These are phyloP conservation scores for Rhyacichthys aspro DNA, from an alignment of 2,797 vertebrate genomes.

Conservation along the genomic window DNA sequence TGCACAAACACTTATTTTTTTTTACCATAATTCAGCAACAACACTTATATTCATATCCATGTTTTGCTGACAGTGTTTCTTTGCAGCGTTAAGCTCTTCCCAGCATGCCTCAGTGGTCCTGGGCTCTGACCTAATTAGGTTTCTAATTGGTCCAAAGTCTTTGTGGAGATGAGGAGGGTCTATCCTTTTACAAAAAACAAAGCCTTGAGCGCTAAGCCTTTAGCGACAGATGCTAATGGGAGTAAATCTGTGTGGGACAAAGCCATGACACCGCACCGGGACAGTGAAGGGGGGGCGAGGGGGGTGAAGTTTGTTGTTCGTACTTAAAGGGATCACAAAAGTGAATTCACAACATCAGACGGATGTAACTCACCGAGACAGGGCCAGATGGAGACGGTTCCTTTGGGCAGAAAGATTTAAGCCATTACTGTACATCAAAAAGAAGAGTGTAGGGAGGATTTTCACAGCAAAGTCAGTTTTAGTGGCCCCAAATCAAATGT, in stretches of 20 bases:
- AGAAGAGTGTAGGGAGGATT: too few relatives aligned
- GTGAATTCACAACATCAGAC: constrained; percentile 18
- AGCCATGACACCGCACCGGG: constrained; percentile 30
- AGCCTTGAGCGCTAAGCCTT: constrained; percentile 49
- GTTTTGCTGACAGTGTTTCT: too few relatives aligned
- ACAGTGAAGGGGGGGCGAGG: constrained; percentile 1
- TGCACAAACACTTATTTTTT: too few relatives aligned
- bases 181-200: constrained; percentile 35
- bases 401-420: too few relatives aligned
- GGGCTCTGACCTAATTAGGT: constrained; percentile 46
- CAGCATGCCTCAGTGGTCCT: constrained; percentile 18
- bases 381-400: constrained; percentile 3
- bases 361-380: not conserved
- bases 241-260: constrained; percentile 62
- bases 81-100: not conserved
- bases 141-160: constrained; percentile 59
- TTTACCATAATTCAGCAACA: too few relatives aligned
- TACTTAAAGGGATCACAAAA: constrained; percentile 28
- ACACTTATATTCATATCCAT: too few relatives aligned
- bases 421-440: too few relatives aligned
- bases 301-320: constrained; percentile 22
- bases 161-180: constrained; percentile 29
- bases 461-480: too few relatives aligned
- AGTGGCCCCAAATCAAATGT: too few relatives aligned
- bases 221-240: constrained; percentile 66